phyloP scores from a whole-genome alignment of 2,797 vertebrate genomes.

The Micropoecilia bifurca region DNA sequence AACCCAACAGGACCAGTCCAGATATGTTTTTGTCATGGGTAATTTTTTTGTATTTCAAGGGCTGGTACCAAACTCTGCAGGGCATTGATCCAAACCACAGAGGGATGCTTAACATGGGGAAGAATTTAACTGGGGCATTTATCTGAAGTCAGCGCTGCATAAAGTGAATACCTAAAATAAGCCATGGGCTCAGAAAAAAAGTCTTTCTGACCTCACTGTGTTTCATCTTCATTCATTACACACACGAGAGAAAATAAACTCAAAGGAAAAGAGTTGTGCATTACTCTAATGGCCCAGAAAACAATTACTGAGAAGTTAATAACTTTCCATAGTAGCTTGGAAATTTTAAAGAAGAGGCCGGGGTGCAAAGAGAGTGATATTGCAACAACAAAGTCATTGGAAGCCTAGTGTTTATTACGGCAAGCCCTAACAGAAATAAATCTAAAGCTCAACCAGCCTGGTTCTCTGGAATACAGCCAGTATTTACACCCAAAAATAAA shows the following conservation, averaged over 20 bases:
- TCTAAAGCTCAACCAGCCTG: conserved; percentile 56
- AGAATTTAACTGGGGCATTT: conserved; percentile 43
- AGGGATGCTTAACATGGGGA: conserved; percentile 40
- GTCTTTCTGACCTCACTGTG: conserved; percentile 17
- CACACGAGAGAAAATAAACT: conserved; percentile 29
- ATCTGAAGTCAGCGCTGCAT: conserved; percentile 31
- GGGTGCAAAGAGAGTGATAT: conserved; percentile 14
- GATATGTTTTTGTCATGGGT: conserved; percentile 52
- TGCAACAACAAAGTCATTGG: conserved; percentile 3
- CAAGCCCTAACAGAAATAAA: conserved; percentile 34
- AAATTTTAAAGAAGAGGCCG: conserved; percentile 24
- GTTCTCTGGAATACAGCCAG: conserved; percentile 53
- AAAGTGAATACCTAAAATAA: conserved; percentile 61
- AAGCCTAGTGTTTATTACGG: conserved; percentile 21
- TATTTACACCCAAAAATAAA: conserved; percentile 36
- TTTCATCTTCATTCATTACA: conserved; percentile 51
- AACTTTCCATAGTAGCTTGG: conserved; percentile 26
- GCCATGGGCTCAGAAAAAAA: conserved; percentile 13
- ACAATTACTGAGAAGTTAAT: conserved; percentile 49
- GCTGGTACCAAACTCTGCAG: conserved; percentile 31
- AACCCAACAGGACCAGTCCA: conserved; percentile 36
- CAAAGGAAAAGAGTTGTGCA: conserved; percentile 21
- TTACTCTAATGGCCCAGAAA: conserved; percentile 40
- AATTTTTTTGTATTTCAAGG: conserved; percentile 59
- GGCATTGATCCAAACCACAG: conserved; percentile 53